Conservation (phyloP, 2,113 vertebrate species). For the Ageneiosus marmoratus region DNA sequence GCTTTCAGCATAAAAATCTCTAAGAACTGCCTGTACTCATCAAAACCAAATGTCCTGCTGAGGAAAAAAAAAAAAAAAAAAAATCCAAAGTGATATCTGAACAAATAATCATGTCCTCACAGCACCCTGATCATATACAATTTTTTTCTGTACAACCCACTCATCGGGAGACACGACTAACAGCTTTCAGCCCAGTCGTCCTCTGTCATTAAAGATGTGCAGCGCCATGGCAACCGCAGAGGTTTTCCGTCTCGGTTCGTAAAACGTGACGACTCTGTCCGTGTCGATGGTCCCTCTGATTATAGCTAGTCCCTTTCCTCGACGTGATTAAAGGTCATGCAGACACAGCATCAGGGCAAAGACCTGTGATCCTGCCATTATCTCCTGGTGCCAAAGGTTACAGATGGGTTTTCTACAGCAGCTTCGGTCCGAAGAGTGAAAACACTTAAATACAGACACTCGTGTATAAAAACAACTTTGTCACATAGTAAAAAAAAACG, state of each 20-base stretch:
- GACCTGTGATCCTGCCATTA: not conserved
- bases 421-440: slow-evolving; percentile 7
- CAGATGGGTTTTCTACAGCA: slow-evolving; percentile 2
- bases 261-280: slow-evolving; percentile 37
- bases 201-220: slow-evolving; percentile 31
- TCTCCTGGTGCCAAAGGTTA: not conserved
- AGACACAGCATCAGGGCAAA: slow-evolving; percentile 7
- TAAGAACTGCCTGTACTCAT: slow-evolving; percentile 12
- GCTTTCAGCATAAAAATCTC: not conserved
- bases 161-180: not conserved
- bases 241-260: slow-evolving; percentile 33
- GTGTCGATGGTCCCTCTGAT: slow-evolving; percentile 33
- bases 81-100: not conserved
- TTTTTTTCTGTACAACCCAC: not conserved
- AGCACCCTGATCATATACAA: not conserved
- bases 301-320: slow-evolving; percentile 5
- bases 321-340: slow-evolving; percentile 42
- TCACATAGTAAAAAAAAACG: not conserved
- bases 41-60: not conserved
- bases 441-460: not conserved
- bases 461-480: slow-evolving; percentile 1
- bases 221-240: slow-evolving; percentile 40
- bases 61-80: too few relatives aligned
- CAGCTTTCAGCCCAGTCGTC: not conserved
- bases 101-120: not conserved